Percentiles rank a stretch among this genome's conserved stretches.
Conservation (phyloP, 2,113 vertebrate genomes). For the Gambusia affinis region DNA sequence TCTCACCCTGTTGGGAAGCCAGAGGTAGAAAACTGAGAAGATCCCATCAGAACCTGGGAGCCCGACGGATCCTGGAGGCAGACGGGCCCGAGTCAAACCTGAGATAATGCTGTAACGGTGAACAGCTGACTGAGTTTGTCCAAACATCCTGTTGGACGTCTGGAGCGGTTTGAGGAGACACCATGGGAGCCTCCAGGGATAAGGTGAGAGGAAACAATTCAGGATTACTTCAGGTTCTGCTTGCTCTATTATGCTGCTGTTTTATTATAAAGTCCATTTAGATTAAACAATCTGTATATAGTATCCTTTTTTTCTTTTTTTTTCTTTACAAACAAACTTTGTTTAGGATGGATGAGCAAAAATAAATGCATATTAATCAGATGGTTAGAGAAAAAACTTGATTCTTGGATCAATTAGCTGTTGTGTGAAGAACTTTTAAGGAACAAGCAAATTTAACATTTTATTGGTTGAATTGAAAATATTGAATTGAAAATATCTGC, state of each 20-base stretch:
- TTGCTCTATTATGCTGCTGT: not conserved
- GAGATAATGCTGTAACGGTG: slow-evolving; percentile 62
- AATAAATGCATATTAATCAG: not conserved
- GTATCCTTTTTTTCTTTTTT: too few relatives aligned
- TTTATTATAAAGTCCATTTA: not conserved
- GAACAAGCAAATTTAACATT: too few relatives aligned
- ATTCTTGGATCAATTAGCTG: not conserved
- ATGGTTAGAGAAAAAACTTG: not conserved
- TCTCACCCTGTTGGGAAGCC: slow-evolving; percentile 74
- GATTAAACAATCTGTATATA: not conserved
- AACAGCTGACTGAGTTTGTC: slow-evolving; percentile 16
- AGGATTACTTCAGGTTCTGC: not conserved
- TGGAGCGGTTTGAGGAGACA: slow-evolving; percentile 40
- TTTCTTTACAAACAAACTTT: not conserved
- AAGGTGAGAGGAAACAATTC: slow-evolving; percentile 58
- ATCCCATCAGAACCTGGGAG: slow-evolving; percentile 56
- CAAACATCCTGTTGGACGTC: slow-evolving; percentile 15
- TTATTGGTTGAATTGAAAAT: too few relatives aligned
- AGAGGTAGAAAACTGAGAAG: slow-evolving; percentile 17
- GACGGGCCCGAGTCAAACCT: slow-evolving; percentile 6
- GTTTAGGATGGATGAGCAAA: not conserved
- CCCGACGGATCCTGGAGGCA: slow-evolving; percentile 54
- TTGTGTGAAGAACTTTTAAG: too few relatives aligned
- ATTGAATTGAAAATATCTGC: too few relatives aligned
- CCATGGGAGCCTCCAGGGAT: slow-evolving; percentile 52